phyloP scores from a whole-genome alignment of 2,113 vertebrate species.

The Melierax canorus region DNA sequence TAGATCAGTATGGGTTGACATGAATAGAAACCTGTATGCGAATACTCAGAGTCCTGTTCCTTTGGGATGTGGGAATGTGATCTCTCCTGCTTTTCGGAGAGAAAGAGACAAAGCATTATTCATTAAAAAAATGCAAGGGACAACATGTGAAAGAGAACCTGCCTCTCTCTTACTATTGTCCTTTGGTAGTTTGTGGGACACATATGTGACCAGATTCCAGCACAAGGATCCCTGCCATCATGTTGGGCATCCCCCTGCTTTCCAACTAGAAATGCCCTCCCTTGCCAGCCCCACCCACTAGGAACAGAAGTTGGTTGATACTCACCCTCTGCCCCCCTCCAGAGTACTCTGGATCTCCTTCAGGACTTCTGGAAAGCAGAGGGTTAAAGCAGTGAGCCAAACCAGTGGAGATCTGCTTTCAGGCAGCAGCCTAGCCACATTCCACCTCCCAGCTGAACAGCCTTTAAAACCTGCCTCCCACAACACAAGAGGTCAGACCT shows the following conservation, averaged over 20 bases:
- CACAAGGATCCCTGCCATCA: not conserved
- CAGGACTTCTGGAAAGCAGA: constrained; percentile 83
- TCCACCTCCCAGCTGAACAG: not conserved
- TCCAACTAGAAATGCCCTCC: not conserved
- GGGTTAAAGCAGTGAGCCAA: constrained; percentile 24
- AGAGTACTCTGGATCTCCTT: constrained; percentile 96
- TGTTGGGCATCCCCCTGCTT: not conserved
- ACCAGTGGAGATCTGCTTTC: not conserved
- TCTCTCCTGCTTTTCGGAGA: constrained; percentile 68
- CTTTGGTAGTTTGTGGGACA: not conserved
- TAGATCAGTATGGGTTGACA: constrained; percentile 47
- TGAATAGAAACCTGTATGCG: constrained; percentile 60
- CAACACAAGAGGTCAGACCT: not conserved
- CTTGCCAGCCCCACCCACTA: not conserved
- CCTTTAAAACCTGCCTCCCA: not conserved
- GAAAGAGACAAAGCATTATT: constrained; percentile 66
- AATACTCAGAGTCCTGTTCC: constrained; percentile 66
- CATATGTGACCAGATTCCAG: not conserved
- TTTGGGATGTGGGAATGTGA: constrained; percentile 61
- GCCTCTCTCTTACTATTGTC: not conserved
- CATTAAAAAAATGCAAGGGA: not conserved
- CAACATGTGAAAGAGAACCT: constrained; percentile 23
- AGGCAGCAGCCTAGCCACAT: constrained; percentile 5
- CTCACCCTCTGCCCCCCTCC: constrained; percentile 88
- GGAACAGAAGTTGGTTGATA: not conserved